Evolutionary conservation across 2,113 vertebrate genomes (phyloP), one percentile per base, ranked within the genome.

Genomic region (Forbesichthys agassizii): DNA sequence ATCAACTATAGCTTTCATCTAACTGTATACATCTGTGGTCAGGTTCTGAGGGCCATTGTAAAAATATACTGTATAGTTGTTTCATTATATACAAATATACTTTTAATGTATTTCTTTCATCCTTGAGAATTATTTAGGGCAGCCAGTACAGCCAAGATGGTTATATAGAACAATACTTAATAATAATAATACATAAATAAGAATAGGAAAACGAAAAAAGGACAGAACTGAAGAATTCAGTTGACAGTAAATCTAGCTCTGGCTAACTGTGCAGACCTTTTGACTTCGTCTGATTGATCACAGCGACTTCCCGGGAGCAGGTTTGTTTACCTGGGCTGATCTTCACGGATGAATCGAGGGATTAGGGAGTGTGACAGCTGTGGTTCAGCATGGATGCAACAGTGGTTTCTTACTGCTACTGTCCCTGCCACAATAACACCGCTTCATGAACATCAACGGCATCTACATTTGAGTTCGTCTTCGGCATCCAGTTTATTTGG

Each of bases 21-120:
- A 14, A 52, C 1, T 52, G 49, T 52, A 52, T 11, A n/a, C 0
- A 52, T 55, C 4, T 18, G 3, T 55, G 54, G 9, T 56, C 14
- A n/a, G 11, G 51, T 9, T 42, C 5, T 6, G 36, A 8, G 36
- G 1, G 51, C 46, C 7, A 27, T 27, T 27, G 27, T 27, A 27
- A 0, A 27, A 27, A 27, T 27, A 27, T 27, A 27, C 27, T 27
- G 27, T 27, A 27, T 27, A 27, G 27, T 27, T 27, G 2, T 27
- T 27, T 27, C 27, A 27, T 27, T 27, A 27, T n/a, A 27, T 3
- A 27, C 27, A 27, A 27, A 27, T 27, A 27, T 3, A 27, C 13
- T 48, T 52, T 33, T 13, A 66, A 7, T 48, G 16, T 58, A 69
- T 42, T 79, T 75, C 12, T 66, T 58, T 74, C 58, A 64, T 42